A percentile compares a stretch with the other conserved stretches of the same genome.
phyloP scores from a whole-genome alignment of 2,888 invertebrate genomes.

The Stenoptilia bipunctidactyla region DNA sequence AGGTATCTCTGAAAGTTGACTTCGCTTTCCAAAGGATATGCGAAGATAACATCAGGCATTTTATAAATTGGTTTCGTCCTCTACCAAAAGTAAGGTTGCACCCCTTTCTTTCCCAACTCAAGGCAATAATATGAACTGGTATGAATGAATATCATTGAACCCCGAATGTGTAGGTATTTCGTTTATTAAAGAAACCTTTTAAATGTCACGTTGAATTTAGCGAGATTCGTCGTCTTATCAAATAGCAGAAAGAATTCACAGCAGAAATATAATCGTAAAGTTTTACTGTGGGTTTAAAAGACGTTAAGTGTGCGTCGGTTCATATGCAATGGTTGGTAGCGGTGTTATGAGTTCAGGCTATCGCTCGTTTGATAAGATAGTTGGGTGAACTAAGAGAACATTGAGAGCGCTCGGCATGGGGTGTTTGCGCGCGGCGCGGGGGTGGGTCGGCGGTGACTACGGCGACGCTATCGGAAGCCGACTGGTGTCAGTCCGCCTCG shows the following conservation, averaged over 20 bases:
- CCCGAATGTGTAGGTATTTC: too few relatives aligned
- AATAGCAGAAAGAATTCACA: constrained; percentile 10
- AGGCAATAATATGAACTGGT: too few relatives aligned
- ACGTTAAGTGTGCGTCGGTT: too few relatives aligned
- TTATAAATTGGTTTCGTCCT: too few relatives aligned
- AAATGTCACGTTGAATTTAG: constrained; percentile 40
- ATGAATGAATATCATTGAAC: too few relatives aligned
- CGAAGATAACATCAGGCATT: too few relatives aligned
- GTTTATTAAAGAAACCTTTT: constrained; percentile 15
- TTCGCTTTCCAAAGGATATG: too few relatives aligned
- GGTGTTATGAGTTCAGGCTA: background rate
- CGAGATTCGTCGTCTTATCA: constrained; percentile 30
- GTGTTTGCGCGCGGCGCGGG: constrained; percentile 45
- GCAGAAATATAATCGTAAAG: background rate
- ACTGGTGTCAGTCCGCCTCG: constrained; percentile 38
- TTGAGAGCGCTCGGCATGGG: background rate
- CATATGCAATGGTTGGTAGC: too few relatives aligned
- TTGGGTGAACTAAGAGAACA: background rate
- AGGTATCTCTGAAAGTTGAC: too few relatives aligned
- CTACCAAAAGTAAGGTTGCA: too few relatives aligned
- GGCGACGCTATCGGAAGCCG: constrained; percentile 30
- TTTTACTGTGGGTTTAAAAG: background rate
- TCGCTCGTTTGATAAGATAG: background rate
- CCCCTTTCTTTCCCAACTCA: too few relatives aligned
- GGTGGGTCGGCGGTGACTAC: constrained; percentile 42